Evolutionary conservation across 1,140 invertebrate genomes (phyloP).

Genomic region (Aphelenchoides besseyi): DNA sequence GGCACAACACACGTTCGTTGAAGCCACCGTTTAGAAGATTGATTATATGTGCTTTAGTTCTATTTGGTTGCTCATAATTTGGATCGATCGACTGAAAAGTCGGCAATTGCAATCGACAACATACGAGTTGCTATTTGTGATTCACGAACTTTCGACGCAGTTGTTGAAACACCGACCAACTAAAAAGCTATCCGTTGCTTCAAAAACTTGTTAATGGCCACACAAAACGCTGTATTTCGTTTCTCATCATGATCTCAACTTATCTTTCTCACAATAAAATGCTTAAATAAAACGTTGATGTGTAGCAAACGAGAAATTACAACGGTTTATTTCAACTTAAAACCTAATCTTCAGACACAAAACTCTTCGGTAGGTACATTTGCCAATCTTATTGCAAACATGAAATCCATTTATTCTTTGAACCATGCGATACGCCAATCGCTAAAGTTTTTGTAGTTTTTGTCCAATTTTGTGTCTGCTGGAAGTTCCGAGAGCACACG

Average conservation of each 20-base stretch:
- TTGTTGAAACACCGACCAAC: not conserved
- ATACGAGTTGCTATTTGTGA: slow-evolving; percentile 60
- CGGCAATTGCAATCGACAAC: slow-evolving; percentile 59
- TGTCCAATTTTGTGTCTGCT: slow-evolving; percentile 29
- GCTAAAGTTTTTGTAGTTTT: slow-evolving; percentile 17
- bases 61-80: slow-evolving; percentile 60
- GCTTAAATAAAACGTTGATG: not conserved
- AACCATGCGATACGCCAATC: slow-evolving; percentile 11
- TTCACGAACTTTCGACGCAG: slow-evolving; percentile 27
- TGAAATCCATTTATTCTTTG: not conserved
- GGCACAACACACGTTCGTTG: slow-evolving; percentile 54
- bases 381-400: not conserved
- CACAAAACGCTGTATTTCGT: too few relatives aligned
- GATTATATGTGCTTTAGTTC: slow-evolving; percentile 37
- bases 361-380: not conserved
- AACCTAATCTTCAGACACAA: not conserved
- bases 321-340: not conserved
- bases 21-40: slow-evolving; percentile 23
- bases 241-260: not conserved
- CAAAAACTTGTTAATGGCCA: too few relatives aligned
- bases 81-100: slow-evolving; percentile 49
- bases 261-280: not conserved
- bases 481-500: slow-evolving; percentile 54
- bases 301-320: not conserved
- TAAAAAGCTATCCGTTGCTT: not conserved